Percentiles rank a stretch among this genome's conserved stretches.
Conservation (phyloP, 2,113 vertebrate species). For the Parus major region DNA sequence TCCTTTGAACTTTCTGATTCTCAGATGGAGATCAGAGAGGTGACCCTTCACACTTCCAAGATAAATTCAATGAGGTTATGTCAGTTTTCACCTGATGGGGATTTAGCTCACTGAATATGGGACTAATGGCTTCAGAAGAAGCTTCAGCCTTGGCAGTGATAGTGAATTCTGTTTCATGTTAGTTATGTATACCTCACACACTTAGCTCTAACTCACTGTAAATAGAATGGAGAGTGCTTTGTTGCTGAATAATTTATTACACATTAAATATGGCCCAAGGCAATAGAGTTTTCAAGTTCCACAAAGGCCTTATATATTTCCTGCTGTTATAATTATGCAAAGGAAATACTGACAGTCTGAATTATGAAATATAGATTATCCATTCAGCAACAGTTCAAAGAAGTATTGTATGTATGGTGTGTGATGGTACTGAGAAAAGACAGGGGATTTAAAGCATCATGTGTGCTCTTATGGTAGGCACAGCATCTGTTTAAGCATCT, state of each 20-base stretch:
- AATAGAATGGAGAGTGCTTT: conserved; percentile 68
- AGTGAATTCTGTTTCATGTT: conserved; percentile 25
- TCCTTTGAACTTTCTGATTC: neutral
- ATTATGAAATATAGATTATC: conserved; percentile 73
- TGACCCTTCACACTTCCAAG: neutral
- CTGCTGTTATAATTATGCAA: conserved; percentile 61
- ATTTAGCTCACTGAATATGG: neutral
- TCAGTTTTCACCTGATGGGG: neutral
- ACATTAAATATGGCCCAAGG: conserved; percentile 67
- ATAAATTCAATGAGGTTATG: neutral
- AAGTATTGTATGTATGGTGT: neutral
- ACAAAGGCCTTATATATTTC: conserved; percentile 62
- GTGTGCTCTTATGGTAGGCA: neutral
- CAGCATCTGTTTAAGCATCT: neutral
- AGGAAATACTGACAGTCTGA: conserved; percentile 69
- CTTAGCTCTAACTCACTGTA: conserved; percentile 64
- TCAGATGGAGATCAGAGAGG: neutral
- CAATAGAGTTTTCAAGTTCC: conserved; percentile 63
- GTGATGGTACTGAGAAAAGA: neutral
- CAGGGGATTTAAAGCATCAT: neutral
- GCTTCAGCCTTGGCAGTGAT: neutral
- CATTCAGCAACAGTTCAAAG: conserved; percentile 46
- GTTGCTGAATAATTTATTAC: conserved; percentile 77
- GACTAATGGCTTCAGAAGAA: conserved; percentile 35
- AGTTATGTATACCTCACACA: conserved; percentile 52